Evolutionary conservation across 2,797 vertebrate genomes (phyloP).

Genomic region (Macropodus opercularis): DNA sequence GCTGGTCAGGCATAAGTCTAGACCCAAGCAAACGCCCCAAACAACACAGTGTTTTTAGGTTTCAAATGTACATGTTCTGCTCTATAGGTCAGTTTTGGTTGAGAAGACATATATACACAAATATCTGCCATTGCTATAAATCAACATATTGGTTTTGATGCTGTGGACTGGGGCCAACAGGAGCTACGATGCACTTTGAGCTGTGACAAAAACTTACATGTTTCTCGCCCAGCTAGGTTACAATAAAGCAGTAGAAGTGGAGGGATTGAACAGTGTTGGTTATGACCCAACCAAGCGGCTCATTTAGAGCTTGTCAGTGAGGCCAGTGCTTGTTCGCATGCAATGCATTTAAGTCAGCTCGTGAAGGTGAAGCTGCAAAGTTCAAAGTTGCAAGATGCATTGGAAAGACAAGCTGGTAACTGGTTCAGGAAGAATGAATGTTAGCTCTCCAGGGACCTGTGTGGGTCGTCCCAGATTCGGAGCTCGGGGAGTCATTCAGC

Average conservation of each 20-base stretch:
- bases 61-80: not conserved
- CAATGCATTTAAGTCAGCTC: constrained; percentile 33
- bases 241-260: too few relatives aligned
- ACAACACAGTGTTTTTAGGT: not conserved
- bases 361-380: constrained; percentile 19
- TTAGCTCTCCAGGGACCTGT: constrained; percentile 37
- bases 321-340: constrained; percentile 47
- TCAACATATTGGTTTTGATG: too few relatives aligned
- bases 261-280: constrained; percentile 61
- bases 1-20: not conserved
- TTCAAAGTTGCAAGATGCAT: too few relatives aligned
- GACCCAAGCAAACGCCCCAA: too few relatives aligned
- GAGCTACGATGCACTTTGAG: too few relatives aligned
- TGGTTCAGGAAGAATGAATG: constrained; percentile 47
- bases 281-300: constrained; percentile 67
- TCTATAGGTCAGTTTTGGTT: constrained; percentile 18
- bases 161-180: too few relatives aligned
- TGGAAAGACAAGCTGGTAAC: constrained; percentile 20
- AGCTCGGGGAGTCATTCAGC: constrained; percentile 44
- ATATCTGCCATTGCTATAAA: too few relatives aligned
- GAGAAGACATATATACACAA: too few relatives aligned
- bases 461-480: constrained; percentile 57
- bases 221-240: too few relatives aligned
- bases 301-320: constrained; percentile 64
- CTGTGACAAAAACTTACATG: too few relatives aligned